Conservation (phyloP, 2,113 vertebrate genomes). For the Toxostoma redivivum region DNA sequence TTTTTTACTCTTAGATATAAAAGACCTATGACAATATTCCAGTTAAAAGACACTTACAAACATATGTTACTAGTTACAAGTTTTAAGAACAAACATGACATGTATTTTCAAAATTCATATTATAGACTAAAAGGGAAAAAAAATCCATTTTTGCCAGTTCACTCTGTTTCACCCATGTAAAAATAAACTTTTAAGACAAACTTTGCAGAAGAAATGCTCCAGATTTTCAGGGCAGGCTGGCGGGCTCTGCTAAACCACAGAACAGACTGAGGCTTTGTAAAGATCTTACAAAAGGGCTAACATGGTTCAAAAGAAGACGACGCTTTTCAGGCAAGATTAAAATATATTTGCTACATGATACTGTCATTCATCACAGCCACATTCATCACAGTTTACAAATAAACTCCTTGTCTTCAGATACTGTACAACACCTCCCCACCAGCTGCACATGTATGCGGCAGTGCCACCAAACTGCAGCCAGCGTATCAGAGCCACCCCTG, state of each 20-base stretch:
- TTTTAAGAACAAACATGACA: not conserved
- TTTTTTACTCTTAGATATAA: conserved; percentile 50
- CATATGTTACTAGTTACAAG: conserved; percentile 1
- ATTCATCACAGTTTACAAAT: not conserved
- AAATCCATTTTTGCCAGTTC: not conserved
- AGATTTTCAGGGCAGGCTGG: not conserved
- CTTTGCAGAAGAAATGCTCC: not conserved
- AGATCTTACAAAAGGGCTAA: not conserved
- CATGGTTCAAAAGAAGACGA: not conserved
- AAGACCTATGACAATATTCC: conserved; percentile 14
- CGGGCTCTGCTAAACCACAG: not conserved
- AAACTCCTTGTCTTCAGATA: not conserved
- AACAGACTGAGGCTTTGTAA: not conserved
- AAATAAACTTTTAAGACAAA: not conserved
- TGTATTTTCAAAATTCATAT: not conserved
- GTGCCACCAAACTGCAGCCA: not conserved
- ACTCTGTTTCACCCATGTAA: not conserved
- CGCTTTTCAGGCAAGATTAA: not conserved
- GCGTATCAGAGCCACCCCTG: not conserved
- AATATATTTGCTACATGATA: not conserved
- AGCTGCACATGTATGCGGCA: accelerated
- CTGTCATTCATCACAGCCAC: not conserved
- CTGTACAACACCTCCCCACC: not conserved
- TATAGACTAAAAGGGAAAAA: not conserved
- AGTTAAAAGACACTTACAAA: conserved; percentile 8